Percentiles rank a stretch among this genome's conserved stretches.
Evolutionary conservation across 2,888 invertebrate species (phyloP).

Genomic region (Amblyjoppa proteus): DNA sequence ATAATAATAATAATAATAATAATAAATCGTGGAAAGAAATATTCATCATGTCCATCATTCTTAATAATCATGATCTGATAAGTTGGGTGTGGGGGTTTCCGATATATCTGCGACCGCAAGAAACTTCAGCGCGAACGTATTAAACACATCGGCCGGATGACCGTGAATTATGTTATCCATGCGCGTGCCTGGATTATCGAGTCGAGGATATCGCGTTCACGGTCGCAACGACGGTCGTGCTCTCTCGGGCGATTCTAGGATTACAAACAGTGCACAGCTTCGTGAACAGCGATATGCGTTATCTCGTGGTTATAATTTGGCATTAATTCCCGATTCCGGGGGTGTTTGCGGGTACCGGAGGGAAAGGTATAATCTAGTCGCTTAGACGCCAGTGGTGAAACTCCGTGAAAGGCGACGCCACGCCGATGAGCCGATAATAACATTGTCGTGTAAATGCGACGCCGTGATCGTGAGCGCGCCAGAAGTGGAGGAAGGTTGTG

Average conservation of each 20-base stretch:
- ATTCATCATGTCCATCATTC: background rate
- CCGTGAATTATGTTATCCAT: conserved; percentile 62
- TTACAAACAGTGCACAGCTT: conserved; percentile 32
- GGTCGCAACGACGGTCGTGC: conserved; percentile 48
- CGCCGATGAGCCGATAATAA: conserved; percentile 11
- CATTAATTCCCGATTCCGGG: conserved; percentile 47
- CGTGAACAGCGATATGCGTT: conserved; percentile 33
- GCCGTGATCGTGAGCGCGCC: conserved; percentile 45
- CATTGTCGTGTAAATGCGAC: background rate
- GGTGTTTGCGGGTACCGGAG: background rate
- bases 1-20: background rate
- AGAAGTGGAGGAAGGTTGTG: conserved; percentile 72
- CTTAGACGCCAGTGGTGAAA: background rate
- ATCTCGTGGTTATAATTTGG: conserved; percentile 43
- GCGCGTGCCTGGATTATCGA: conserved; percentile 48
- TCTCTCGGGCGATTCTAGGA: conserved; percentile 13
- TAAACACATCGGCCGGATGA: conserved; percentile 30
- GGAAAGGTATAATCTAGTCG: conserved; percentile 8
- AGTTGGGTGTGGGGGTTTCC: background rate
- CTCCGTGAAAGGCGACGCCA: background rate
- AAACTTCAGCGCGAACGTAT: conserved; percentile 26
- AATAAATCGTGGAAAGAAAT: background rate
- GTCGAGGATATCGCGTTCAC: conserved; percentile 61
- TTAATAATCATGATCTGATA: background rate
- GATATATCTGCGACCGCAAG: background rate